A percentile compares a stretch with the other conserved stretches of the same genome.
Evolutionary conservation across 2,797 vertebrate genomes (phyloP).

Genomic region (Sebastes nivosus): DNA sequence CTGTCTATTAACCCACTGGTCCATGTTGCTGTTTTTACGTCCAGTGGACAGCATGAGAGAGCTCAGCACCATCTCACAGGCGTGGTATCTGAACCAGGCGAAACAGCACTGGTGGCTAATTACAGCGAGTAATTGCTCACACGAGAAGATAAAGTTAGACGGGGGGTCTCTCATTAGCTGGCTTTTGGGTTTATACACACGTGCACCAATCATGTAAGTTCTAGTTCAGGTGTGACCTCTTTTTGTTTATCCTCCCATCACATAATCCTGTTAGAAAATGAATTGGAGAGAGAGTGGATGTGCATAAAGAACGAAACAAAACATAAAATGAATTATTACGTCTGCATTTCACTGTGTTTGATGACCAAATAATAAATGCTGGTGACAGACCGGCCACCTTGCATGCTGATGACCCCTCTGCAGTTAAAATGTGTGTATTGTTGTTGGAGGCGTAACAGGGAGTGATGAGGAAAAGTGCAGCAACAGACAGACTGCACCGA

Average conservation of each 20-base stretch:
- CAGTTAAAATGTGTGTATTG: not conserved
- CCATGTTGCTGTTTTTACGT: conserved; percentile 10
- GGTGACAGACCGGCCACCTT: not conserved
- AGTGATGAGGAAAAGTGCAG: not conserved
- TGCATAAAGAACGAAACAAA: not conserved
- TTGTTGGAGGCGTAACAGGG: not conserved
- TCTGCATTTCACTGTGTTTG: not conserved
- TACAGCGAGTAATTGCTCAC: not conserved
- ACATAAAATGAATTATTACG: not conserved
- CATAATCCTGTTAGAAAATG: not conserved
- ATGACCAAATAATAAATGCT: not conserved
- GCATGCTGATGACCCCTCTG: not conserved
- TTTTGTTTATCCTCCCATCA: not conserved
- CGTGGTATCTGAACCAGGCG: not conserved
- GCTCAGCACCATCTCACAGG: not conserved
- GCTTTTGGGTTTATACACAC: not conserved
- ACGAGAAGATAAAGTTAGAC: not conserved
- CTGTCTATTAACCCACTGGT: not conserved
- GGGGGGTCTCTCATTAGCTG: not conserved
- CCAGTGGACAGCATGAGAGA: conserved; percentile 12
- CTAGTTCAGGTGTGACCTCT: not conserved
- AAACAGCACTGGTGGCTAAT: not conserved
- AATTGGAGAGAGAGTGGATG: not conserved
- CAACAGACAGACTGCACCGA: not conserved
- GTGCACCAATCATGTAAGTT: not conserved